Base-by-base conservation (phyloP, 2,113 vertebrate species). In the Epinephelus lanceolatus region DNA sequence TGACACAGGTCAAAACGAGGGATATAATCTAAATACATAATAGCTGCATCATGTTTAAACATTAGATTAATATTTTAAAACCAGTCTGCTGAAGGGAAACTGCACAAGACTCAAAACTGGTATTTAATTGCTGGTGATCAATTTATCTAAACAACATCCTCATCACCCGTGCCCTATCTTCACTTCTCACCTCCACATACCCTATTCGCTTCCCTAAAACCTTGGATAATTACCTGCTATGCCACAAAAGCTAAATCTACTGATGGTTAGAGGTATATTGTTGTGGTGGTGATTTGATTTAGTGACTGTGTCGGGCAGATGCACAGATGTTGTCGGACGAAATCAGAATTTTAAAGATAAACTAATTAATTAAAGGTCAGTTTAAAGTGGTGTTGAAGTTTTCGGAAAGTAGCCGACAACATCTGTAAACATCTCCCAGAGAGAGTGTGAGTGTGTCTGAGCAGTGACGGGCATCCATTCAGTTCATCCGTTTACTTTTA, bases 31-130 rank as follows among this genome's bases (percentile, higher is more conserved):
- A 21, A 33, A 6, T 47, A 37, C 14, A 11, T 37, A 8, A 23
- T 21, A 4, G 15, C n/a, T 63, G 73, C 30, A 45, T 53, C 47
- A 52, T 3, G 33, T 60, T 4, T 33, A 71, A 63, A 71, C 30
- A 10, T 27, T 17, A 30, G n/a, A 23, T 33, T 14, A 60, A 53
- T 21, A 0, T 3, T 23, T 56, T 0, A 4, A n/a, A 14, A 57
- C 53, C 30, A 15, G 18, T 51, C 52, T 23, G 42, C 60, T 75
- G 18, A 84, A 71, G 84, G 86, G 62, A 92, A 87, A 92, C 93
- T 90, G 88, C 92, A 89, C 70, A 77, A 91, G 92, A 81, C 56
- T 85, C 93, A 93, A 94, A 94, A 92, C 89, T 86, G 92, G 70
- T 83, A 47, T 84, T 81, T 76, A 78, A 88, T 86, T 52, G 56